These are phyloP conservation scores for Coranthus polyacanthus DNA, from an alignment of 2,797 vertebrate genomes.

Conservation along the genomic window DNA sequence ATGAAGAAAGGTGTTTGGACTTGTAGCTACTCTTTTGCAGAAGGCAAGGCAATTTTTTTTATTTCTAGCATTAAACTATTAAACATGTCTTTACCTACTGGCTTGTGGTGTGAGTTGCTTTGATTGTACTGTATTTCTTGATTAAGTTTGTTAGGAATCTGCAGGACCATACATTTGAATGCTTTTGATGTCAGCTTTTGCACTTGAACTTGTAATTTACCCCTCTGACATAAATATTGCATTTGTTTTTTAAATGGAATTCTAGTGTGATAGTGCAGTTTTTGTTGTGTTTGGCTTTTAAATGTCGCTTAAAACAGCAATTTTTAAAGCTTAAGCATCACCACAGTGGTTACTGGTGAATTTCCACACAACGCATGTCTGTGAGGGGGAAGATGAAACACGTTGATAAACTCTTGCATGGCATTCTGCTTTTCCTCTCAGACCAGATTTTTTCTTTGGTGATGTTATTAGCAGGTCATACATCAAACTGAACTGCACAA, in stretches of 20 bases:
- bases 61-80: too few species aligned
- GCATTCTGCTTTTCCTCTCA: slow-evolving; percentile 7
- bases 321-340: neutral
- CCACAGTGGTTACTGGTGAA: neutral
- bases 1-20: slow-evolving; percentile 34
- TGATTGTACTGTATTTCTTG: neutral
- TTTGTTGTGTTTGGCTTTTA: slow-evolving; percentile 8
- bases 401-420: slow-evolving; percentile 10
- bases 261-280: neutral
- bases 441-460: neutral
- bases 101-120: neutral
- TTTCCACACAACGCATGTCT: neutral
- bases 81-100: too few species aligned
- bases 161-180: neutral
- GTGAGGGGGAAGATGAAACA: neutral
- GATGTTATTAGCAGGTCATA: slow-evolving; percentile 2
- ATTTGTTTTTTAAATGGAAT: neutral
- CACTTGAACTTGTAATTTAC: neutral
- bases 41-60: too few species aligned
- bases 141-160: neutral
- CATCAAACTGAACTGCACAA: slow-evolving; percentile 28
- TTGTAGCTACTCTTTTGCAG: slow-evolving; percentile 28
- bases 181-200: neutral
- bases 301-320: neutral
- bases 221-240: neutral